Percentiles rank a stretch among this genome's conserved stretches.
Conservation (phyloP, 2,113 vertebrate genomes). For the Butastur rufipennis region DNA sequence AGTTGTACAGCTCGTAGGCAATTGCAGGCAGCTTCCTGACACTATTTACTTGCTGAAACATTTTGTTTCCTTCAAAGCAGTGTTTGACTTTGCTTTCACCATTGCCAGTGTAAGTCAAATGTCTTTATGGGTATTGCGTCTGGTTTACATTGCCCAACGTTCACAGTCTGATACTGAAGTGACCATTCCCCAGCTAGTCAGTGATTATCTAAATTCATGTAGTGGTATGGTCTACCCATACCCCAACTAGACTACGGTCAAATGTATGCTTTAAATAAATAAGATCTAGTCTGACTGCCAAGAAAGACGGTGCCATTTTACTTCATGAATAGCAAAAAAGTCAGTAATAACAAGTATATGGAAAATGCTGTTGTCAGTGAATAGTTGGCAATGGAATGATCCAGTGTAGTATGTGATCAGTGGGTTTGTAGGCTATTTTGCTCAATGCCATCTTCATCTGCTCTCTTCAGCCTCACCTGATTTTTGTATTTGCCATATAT, state of each 20-base stretch:
- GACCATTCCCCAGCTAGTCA: background rate
- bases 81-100: background rate
- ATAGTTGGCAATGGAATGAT: background rate
- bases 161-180: background rate
- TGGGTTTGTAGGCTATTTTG: background rate
- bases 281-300: background rate
- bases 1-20: background rate
- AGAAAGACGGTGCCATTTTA: background rate
- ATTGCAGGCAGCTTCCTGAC: constrained; percentile 39
- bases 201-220: accelerated
- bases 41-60: background rate
- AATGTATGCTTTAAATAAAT: background rate
- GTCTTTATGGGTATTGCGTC: background rate
- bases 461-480: background rate
- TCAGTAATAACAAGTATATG: background rate
- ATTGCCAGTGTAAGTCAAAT: background rate
- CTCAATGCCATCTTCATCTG: background rate
- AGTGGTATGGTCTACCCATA: background rate
- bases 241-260: background rate
- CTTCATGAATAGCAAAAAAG: background rate
- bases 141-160: background rate
- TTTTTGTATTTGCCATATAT: background rate
- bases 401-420: background rate
- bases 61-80: background rate
- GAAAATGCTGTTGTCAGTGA: background rate